Conservation (phyloP, 2,797 vertebrate genomes). For the Macropodus opercularis region DNA sequence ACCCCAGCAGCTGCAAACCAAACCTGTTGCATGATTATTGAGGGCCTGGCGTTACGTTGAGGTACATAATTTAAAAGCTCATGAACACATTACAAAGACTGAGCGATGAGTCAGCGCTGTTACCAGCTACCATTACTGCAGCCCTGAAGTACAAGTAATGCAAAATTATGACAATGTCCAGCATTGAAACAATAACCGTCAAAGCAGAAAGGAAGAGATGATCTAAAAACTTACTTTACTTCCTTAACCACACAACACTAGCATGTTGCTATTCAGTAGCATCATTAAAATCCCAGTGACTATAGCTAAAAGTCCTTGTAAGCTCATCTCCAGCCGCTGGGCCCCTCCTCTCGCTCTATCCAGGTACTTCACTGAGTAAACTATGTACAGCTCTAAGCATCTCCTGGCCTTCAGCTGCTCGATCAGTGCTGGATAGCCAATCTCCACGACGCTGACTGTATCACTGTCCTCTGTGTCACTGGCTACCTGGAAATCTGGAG, state of each 20-base stretch:
- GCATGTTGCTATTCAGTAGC: constrained; percentile 46
- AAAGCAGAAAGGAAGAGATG: too few species aligned
- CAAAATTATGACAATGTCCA: too few species aligned
- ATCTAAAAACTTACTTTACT: too few species aligned
- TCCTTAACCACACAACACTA: too few species aligned
- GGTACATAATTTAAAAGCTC: not conserved
- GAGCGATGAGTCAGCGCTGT: not conserved
- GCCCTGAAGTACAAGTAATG: constrained; percentile 1
- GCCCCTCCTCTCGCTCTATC: constrained; percentile 27
- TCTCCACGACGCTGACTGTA: constrained; percentile 76
- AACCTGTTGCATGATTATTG: not conserved
- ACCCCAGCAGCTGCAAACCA: not conserved
- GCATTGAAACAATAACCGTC: too few species aligned
- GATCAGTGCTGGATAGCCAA: constrained; percentile 78
- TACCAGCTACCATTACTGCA: not conserved
- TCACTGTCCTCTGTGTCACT: constrained; percentile 38
- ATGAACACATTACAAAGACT: not conserved
- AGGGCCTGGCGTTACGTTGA: fast-evolving
- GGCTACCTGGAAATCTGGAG: constrained; percentile 5
- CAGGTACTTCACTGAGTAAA: constrained; percentile 61
- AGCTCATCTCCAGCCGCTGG: constrained; percentile 17
- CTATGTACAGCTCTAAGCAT: constrained; percentile 73
- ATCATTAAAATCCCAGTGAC: constrained; percentile 36
- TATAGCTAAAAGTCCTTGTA: constrained; percentile 28
- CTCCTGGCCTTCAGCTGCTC: constrained; percentile 72